These are phyloP conservation scores for Ornithoptera alexandrae DNA, from an alignment of 2,888 invertebrate genomes.

Conservation along the genomic window DNA sequence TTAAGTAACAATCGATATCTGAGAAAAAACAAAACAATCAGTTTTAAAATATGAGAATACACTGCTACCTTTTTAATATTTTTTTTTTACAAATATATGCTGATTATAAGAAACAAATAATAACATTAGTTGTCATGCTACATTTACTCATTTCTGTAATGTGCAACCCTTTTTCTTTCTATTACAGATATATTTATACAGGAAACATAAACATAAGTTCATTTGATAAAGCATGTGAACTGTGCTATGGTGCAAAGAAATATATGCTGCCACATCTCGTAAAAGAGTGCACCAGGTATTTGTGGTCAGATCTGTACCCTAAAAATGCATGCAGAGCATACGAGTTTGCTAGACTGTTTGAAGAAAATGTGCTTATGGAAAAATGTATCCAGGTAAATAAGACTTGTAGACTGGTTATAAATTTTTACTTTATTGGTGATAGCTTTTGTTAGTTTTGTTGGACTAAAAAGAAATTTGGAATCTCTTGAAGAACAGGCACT, in stretches of 20 bases:
- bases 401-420: background rate
- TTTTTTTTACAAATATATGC: no score
- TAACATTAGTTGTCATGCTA: no score
- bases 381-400: conserved; percentile 85
- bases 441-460: background rate
- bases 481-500: no score
- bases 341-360: conserved; percentile 92
- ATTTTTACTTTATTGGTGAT: background rate
- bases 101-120: no score
- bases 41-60: no score
- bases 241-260: conserved; percentile 93
- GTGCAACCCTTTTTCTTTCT: background rate
- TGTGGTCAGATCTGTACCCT: conserved; percentile 90
- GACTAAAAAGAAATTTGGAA: no score
- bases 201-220: conserved; percentile 89
- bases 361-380: conserved; percentile 89
- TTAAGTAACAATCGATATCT: no score
- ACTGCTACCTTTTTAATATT: no score
- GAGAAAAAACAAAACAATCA: no score
- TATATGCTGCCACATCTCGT: conserved; percentile 92
- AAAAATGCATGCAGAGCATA: conserved; percentile 91
- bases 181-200: conserved; percentile 87
- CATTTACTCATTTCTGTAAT: no score
- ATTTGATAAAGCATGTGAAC: conserved; percentile 91
- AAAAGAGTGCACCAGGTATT: conserved; percentile 88